Evolutionary conservation across 2,888 invertebrate species (phyloP).

Genomic region (Stenoptilia bipunctidactyla): DNA sequence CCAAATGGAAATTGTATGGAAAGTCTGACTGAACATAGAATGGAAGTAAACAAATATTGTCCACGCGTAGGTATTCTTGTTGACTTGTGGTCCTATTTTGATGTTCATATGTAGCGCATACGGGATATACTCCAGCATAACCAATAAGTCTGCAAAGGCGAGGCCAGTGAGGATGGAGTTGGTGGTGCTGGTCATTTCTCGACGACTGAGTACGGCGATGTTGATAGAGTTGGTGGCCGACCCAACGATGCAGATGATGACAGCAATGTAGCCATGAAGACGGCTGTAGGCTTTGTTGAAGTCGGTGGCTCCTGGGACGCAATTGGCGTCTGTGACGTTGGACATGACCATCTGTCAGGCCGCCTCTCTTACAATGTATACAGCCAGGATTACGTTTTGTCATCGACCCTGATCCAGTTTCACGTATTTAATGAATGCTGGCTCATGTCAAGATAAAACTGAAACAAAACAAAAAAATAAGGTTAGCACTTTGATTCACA

Average conservation of each 20-base stretch:
- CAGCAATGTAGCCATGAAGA: constrained; percentile 87
- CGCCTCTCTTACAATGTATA: constrained; percentile 15
- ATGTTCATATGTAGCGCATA: constrained; percentile 86
- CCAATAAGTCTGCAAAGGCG: constrained; percentile 91
- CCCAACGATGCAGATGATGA: constrained; percentile 90
- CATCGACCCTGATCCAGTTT: constrained; percentile 1
- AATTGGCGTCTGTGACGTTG: constrained; percentile 36
- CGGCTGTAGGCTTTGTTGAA: constrained; percentile 76
- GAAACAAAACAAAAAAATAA: too few species aligned
- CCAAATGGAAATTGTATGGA: constrained; percentile 93
- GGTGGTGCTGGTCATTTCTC: constrained; percentile 92
- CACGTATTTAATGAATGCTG: not conserved
- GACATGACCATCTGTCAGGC: constrained; percentile 18
- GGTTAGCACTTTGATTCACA: too few species aligned
- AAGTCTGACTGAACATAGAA: constrained; percentile 89
- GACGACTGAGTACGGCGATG: constrained; percentile 88
- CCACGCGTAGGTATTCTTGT: constrained; percentile 76
- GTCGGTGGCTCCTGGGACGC: constrained; percentile 65
- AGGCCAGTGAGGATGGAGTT: constrained; percentile 93
- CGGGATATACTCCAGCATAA: constrained; percentile 95
- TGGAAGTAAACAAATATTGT: constrained; percentile 89
- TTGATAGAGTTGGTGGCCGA: constrained; percentile 91
- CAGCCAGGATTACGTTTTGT: constrained; percentile 21
- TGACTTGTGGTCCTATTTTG: constrained; percentile 57
- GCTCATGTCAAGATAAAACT: too few species aligned